Base-by-base conservation (phyloP, 2,113 vertebrate species). In the Perognathus longimembris region DNA sequence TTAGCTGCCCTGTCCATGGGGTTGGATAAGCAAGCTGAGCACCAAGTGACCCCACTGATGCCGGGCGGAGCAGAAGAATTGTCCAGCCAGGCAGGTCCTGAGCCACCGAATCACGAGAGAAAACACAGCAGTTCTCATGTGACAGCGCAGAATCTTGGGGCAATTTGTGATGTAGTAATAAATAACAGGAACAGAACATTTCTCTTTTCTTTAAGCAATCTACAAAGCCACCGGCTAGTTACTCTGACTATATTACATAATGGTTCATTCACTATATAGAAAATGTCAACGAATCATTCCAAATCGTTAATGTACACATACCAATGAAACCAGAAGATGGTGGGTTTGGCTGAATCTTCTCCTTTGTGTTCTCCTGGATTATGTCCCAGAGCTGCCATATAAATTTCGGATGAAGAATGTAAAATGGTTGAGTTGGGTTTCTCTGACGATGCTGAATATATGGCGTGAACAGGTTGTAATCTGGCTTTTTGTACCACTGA, bases 251-350 rank as follows among this genome's bases (percentile, higher is more conserved):
- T 17, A 32, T 63, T 34, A 24, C 6, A 22, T 0, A 0, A n/a
- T 11, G 14, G 1, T 2, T 1, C 28, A 20, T 67, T 70, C n/a
- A 40, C 24, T 79, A 67, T 38, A 30, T 26, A 54, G 26, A 34
- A 79, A 54, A 74, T 30, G 6, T 61, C 66, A 7, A 30, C 17
- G 6, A 1, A 3, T 21, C 30, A 9, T n/a, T 45, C n/a, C 12
- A 22, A n/a, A 20, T 5, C 59, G 34, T 64, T 17, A 34, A 76
- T 7, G 36, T 36, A 77, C 4, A 97, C 98, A 95, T 98, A 99
- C 99, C 99, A 93, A 99, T 99, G 97, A 99, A 99, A 86, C 99
- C 99, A 85, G 99, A 99, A 45, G 99, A 99, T 20, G 99, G 99
- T 4, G 99, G 99, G 84, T 99, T 99, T 94, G 99, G 99, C 95